phyloP scores from a whole-genome alignment of 2,888 invertebrate genomes.

The Pachycephus smyrnensis region DNA sequence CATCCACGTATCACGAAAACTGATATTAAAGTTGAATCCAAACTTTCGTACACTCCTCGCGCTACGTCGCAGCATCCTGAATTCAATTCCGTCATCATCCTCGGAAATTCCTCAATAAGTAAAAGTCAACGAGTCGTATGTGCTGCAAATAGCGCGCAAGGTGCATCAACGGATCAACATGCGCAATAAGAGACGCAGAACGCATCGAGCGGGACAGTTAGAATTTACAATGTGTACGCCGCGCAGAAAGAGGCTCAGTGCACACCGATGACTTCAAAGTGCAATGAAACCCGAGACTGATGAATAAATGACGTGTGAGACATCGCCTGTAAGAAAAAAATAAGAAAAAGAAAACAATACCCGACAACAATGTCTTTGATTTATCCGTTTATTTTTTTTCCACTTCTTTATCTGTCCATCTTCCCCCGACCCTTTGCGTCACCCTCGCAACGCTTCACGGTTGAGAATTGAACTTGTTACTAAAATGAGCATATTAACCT shows the following conservation, averaged over 20 bases:
- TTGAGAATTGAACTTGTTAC: background rate
- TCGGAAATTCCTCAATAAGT: background rate
- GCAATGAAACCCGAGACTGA: background rate
- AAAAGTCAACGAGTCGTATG: background rate
- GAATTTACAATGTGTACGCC: background rate
- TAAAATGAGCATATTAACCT: background rate
- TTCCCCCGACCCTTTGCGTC: background rate
- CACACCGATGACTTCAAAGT: background rate
- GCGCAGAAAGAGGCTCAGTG: background rate
- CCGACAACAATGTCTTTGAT: background rate
- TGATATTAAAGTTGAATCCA: background rate
- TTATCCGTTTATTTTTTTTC: background rate
- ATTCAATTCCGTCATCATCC: background rate
- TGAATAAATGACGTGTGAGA: background rate
- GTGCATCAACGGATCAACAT: background rate
- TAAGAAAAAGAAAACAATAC: background rate
- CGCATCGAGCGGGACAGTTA: background rate
- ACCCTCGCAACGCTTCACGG: background rate
- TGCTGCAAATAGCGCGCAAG: background rate
- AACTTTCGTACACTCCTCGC: background rate
- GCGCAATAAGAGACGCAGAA: background rate
- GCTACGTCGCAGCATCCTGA: background rate
- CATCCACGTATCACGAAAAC: too few relatives aligned
- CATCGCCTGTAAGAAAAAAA: background rate
- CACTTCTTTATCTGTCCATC: background rate